Evolutionary conservation across 2,113 vertebrate genomes (phyloP), one percentile per base, ranked within the genome.

Genomic region (Crotophaga sulcirostris): DNA sequence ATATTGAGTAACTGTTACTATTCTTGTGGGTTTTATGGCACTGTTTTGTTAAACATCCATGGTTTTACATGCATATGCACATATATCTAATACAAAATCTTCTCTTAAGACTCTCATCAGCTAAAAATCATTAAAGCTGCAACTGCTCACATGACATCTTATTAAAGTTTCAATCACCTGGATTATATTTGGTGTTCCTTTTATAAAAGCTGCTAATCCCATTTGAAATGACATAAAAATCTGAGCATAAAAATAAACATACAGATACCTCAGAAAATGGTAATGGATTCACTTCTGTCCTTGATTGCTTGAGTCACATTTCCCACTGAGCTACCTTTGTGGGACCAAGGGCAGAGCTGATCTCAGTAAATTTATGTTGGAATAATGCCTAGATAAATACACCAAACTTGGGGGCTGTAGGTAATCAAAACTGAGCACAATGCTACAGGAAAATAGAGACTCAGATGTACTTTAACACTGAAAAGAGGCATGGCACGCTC

Each of bases 351-450:
- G 79, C 59, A 91, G 73, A 94, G 80, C 59, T 82, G 90, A 84
- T 89, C 76, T 90, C 55, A 10, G 49, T 54, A 66, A 97, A 94
- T 95, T 97, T 95, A 96, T 97, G 85, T 77, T 97, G 94, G 93
- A 97, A 91, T 96, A 97, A 95, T 44, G 36, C 82, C 97, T 97
- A 95, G 73, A 95, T 90, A 97, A 98, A 98, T 94, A 98, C 87
- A 89, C 81, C 58, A 75, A 93, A 87, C 70, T 94, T 49, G 31
- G 74, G 87, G 96, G 63, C 90, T 94, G 73, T 94, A 93, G 86
- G 86, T 79, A 96, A 97, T 97, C 84, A 97, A 97, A 98, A 95
- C 87, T 66, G 87, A 94, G 40, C 89, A 62, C 58, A 77, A 77
- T 8, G 28, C 83, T 94, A 86, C 77, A 93, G 86, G 92, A 97